Evolutionary conservation across 2,888 invertebrate species (phyloP).

Genomic region (Mechanitis messenoides): DNA sequence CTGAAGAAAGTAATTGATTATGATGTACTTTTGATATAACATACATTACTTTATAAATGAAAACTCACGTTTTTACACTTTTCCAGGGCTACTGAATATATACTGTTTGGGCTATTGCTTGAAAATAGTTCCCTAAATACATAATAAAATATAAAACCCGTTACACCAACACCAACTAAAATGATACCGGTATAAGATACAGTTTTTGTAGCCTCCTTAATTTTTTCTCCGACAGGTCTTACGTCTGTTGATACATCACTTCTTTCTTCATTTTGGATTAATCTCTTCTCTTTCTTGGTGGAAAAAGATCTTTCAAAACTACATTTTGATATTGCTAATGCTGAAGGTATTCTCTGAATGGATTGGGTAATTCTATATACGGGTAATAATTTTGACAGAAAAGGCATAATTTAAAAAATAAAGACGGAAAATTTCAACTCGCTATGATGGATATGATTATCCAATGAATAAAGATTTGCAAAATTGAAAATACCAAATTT

Average conservation of each 20-base stretch:
- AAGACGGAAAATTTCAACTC: slow-evolving; percentile 14
- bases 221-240: slow-evolving; percentile 82
- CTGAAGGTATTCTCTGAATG: slow-evolving; percentile 40
- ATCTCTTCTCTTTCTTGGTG: slow-evolving; percentile 47
- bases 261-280: slow-evolving; percentile 58
- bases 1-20: slow-evolving; percentile 36
- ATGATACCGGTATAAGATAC: slow-evolving; percentile 90
- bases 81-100: slow-evolving; percentile 87
- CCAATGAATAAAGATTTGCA: background rate
- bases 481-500: background rate
- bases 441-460: background rate
- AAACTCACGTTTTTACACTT: slow-evolving; percentile 80
- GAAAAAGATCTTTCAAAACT: slow-evolving; percentile 46
- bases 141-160: slow-evolving; percentile 88
- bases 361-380: slow-evolving; percentile 44
- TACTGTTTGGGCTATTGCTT: slow-evolving; percentile 88
- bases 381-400: slow-evolving; percentile 61
- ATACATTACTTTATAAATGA: slow-evolving; percentile 15
- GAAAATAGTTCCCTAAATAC: slow-evolving; percentile 93
- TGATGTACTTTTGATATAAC: slow-evolving; percentile 5
- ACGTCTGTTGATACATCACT: slow-evolving; percentile 75
- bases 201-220: slow-evolving; percentile 94
- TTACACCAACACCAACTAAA: slow-evolving; percentile 86
- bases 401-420: slow-evolving; percentile 45
- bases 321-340: slow-evolving; percentile 41